Evolutionary conservation across 2,113 vertebrate species (phyloP).

Genomic region (Chelonoidis abingdonii): DNA sequence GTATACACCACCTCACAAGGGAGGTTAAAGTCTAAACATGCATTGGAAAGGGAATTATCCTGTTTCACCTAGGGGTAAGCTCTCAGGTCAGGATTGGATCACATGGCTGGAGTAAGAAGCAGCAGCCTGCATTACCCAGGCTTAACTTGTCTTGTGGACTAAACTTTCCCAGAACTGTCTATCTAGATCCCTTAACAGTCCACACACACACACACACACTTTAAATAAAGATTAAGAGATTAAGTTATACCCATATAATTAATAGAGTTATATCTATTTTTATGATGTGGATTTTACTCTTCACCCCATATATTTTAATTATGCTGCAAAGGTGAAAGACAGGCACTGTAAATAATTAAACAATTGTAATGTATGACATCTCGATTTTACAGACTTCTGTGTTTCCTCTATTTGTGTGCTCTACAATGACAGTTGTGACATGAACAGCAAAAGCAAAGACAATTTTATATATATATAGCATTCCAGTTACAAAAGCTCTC

Average conservation of each 20-base stretch:
- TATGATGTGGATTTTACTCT: neutral
- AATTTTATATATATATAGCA: neutral
- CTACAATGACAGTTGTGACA: neutral
- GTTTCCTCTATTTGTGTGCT: neutral
- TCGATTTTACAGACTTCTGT: neutral
- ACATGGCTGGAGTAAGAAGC: neutral
- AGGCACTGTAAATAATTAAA: neutral
- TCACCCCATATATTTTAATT: neutral
- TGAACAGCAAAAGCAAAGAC: neutral
- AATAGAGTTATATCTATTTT: neutral
- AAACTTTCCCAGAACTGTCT: neutral
- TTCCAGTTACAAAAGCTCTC: neutral
- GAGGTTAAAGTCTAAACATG: neutral
- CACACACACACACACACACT: too few species aligned
- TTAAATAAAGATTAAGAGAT: neutral
- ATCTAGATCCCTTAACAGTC: neutral
- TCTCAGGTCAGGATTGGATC: neutral
- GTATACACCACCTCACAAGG: neutral
- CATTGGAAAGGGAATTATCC: neutral
- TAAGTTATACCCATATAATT: neutral
- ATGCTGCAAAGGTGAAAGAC: neutral
- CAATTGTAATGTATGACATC: neutral
- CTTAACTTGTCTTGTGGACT: neutral
- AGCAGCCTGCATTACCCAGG: neutral
- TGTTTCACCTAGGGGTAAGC: neutral